Evolutionary conservation across 2,797 vertebrate genomes (phyloP).

Genomic region (Australoheros facetus): DNA sequence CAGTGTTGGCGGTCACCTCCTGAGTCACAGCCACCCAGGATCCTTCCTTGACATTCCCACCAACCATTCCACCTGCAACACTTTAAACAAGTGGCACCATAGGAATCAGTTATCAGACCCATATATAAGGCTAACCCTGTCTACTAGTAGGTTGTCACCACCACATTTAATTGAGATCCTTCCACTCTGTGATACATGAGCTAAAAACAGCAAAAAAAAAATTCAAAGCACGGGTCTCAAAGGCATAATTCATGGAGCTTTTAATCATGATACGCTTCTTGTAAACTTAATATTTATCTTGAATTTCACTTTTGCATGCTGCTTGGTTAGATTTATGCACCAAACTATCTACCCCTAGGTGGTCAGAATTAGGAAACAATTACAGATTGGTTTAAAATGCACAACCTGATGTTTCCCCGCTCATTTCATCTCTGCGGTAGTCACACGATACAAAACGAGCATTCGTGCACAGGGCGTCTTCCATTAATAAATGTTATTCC

Average conservation of each 20-base stretch:
- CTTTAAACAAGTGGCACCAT: too few species aligned
- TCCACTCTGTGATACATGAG: neutral
- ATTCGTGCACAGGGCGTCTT: neutral
- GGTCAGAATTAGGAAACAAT: neutral
- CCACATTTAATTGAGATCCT: too few species aligned
- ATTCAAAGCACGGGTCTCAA: neutral
- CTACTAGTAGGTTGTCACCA: too few species aligned
- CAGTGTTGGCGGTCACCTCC: too few species aligned
- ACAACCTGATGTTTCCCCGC: neutral
- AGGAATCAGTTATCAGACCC: neutral
- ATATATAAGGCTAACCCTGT: too few species aligned
- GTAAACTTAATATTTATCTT: neutral
- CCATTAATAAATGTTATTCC: constrained; percentile 7
- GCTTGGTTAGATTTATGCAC: neutral
- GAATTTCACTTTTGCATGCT: neutral
- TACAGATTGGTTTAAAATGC: constrained; percentile 1
- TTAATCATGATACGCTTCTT: neutral
- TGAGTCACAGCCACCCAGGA: neutral
- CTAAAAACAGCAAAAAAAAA: neutral
- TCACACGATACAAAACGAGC: neutral
- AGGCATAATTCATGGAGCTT: neutral
- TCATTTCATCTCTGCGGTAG: neutral
- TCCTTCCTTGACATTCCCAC: neutral
- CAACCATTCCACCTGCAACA: neutral
- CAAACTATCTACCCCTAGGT: neutral